These are phyloP conservation scores for Chaenodraco wilsoni DNA, from an alignment of 2,797 vertebrate species.

Conservation along the genomic window DNA sequence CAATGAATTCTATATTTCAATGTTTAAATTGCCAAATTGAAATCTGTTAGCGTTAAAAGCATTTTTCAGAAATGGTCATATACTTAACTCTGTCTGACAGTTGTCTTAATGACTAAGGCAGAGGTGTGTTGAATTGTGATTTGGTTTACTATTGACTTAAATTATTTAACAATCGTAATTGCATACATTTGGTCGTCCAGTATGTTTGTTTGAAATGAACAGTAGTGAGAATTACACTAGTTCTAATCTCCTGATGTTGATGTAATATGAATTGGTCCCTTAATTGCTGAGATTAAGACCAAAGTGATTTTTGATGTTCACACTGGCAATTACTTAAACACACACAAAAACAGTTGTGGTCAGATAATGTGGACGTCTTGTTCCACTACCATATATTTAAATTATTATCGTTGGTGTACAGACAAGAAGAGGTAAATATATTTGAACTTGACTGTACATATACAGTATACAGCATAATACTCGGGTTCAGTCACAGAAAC, in stretches of 20 bases:
- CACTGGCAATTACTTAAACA: constrained; percentile 33
- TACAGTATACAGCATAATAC: constrained; percentile 60
- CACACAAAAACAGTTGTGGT: constrained; percentile 29
- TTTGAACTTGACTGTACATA: constrained; percentile 60
- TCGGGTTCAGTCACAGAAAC: constrained; percentile 76
- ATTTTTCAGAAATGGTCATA: background rate
- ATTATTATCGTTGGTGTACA: constrained; percentile 26
- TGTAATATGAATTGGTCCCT: constrained; percentile 33
- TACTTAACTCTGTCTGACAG: constrained; percentile 34
- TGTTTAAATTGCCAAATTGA: constrained; percentile 21
- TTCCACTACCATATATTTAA: constrained; percentile 26
- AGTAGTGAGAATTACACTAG: constrained; percentile 26
- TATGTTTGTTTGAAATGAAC: constrained; percentile 44
- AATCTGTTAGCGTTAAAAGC: constrained; percentile 20
- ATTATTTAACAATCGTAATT: constrained; percentile 59
- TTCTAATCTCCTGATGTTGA: constrained; percentile 30
- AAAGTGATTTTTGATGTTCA: constrained; percentile 69
- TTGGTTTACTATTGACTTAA: constrained; percentile 41
- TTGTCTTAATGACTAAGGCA: constrained; percentile 68
- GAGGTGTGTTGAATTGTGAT: constrained; percentile 59
- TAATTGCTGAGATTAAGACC: constrained; percentile 55
- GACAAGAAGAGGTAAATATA: constrained; percentile 26
- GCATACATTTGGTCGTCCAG: constrained; percentile 48
- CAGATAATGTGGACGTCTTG: constrained; percentile 35
- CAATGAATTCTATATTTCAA: constrained; percentile 32